Evolutionary conservation across 2,797 vertebrate species (phyloP).

Genomic region (Ptychobarbus kaznakovi): DNA sequence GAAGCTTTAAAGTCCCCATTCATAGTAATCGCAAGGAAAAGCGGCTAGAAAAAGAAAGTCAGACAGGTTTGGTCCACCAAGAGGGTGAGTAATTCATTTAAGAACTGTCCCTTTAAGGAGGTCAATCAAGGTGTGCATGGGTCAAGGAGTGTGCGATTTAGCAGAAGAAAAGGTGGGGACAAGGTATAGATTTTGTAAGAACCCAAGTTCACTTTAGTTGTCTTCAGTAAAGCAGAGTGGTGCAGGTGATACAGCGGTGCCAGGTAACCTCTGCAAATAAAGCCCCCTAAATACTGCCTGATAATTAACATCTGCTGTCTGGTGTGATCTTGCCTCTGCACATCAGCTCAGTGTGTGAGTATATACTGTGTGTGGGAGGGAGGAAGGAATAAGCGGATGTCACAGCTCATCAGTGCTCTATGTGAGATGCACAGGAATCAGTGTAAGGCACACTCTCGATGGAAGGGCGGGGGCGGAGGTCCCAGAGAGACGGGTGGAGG

Average conservation of each 20-base stretch:
- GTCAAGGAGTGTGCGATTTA: not conserved
- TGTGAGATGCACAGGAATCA: slow-evolving; percentile 46
- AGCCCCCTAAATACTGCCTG: slow-evolving; percentile 50
- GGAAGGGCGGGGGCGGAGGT: slow-evolving; percentile 39
- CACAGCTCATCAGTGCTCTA: slow-evolving; percentile 58
- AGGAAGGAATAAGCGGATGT: slow-evolving; percentile 51
- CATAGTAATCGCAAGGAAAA: not conserved
- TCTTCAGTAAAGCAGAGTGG: not conserved
- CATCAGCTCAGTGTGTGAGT: slow-evolving; percentile 43
- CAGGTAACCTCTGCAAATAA: slow-evolving; percentile 41
- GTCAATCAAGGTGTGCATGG: not conserved
- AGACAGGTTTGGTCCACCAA: not conserved
- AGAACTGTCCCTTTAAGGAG: not conserved
- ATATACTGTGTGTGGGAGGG: slow-evolving; percentile 30
- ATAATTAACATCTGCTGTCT: slow-evolving; percentile 61
- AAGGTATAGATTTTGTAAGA: not conserved
- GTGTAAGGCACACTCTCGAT: slow-evolving; percentile 44
- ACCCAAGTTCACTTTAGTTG: not conserved
- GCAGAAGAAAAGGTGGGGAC: not conserved
- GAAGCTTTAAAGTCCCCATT: not conserved
- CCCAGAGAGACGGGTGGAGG: slow-evolving; percentile 49
- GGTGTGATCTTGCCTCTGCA: slow-evolving; percentile 53
- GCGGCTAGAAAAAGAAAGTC: not conserved
- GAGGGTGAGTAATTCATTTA: not conserved
- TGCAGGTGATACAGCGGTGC: slow-evolving; percentile 21